phyloP scores from a whole-genome alignment of 1,140 invertebrate genomes.

The Zaprionus inermis region DNA sequence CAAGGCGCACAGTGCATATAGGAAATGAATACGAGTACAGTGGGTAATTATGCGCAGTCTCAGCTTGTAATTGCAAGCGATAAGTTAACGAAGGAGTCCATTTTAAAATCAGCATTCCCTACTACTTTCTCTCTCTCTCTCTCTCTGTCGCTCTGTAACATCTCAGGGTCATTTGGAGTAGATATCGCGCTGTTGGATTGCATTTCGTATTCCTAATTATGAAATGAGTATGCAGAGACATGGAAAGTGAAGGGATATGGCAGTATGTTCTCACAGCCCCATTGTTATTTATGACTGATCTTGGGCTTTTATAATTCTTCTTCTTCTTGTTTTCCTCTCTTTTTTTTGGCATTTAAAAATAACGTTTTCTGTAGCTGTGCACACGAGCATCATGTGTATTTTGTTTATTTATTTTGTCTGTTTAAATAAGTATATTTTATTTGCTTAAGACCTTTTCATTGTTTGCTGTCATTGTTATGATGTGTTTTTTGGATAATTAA shows the following conservation, averaged over 20 bases:
- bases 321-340: neutral
- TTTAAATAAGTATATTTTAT: conserved; percentile 11
- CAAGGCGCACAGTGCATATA: conserved; percentile 57
- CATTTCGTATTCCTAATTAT: conserved; percentile 41
- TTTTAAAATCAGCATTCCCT: neutral
- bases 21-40: conserved; percentile 49
- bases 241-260: conserved; percentile 30
- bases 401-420: conserved; percentile 32
- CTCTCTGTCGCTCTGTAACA: neutral
- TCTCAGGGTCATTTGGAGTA: conserved; percentile 15
- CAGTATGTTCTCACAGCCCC: conserved; percentile 7
- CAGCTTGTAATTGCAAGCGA: conserved; percentile 17
- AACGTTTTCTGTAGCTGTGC: neutral
- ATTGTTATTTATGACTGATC: conserved; percentile 34
- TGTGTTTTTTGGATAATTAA: conserved; percentile 15
- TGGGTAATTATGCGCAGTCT: conserved; percentile 60
- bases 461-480: conserved; percentile 15
- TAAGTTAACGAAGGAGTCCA: conserved; percentile 4
- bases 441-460: conserved; percentile 15
- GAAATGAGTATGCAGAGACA: conserved; percentile 41
- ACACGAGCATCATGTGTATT: neutral
- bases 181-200: conserved; percentile 30
- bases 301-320: neutral
- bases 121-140: neutral
- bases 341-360: conserved; percentile 4